Percentiles rank a stretch among this genome's conserved stretches.
phyloP scores from a whole-genome alignment of 2,888 invertebrate species.

The Thumatha senex region DNA sequence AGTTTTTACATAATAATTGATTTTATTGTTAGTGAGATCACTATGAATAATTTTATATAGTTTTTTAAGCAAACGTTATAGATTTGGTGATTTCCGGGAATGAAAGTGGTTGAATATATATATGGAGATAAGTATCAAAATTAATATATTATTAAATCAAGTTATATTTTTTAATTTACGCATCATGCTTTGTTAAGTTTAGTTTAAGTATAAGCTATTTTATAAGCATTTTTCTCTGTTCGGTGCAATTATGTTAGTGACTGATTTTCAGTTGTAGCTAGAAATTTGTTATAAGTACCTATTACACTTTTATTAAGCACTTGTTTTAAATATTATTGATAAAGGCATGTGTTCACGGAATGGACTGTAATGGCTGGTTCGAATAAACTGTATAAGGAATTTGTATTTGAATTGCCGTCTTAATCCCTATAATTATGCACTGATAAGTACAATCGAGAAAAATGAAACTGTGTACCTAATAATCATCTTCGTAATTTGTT shows the following conservation, averaged over 20 bases:
- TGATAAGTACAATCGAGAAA: neutral
- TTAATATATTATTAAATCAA: conserved; percentile 57
- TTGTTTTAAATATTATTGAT: conserved; percentile 52
- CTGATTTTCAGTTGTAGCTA: conserved; percentile 56
- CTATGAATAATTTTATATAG: conserved; percentile 58
- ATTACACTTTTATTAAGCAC: conserved; percentile 44
- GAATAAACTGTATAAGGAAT: conserved; percentile 65
- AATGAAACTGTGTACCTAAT: too few species aligned
- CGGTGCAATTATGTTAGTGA: conserved; percentile 73
- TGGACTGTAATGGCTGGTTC: conserved; percentile 59
- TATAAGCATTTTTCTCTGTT: conserved; percentile 68
- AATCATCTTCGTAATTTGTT: too few species aligned
- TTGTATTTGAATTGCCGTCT: conserved; percentile 38
- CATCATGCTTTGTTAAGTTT: conserved; percentile 34
- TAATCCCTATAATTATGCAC: too few species aligned
- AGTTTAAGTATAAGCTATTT: conserved; percentile 44
- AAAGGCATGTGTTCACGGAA: conserved; percentile 47
- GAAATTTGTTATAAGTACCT: conserved; percentile 43
- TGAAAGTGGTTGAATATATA: conserved; percentile 52
- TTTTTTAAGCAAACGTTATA: conserved; percentile 46
- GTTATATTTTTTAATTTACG: conserved; percentile 56
- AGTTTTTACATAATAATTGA: conserved; percentile 35
- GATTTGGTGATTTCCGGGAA: conserved; percentile 34
- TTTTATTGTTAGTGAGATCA: conserved; percentile 57
- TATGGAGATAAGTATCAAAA: conserved; percentile 57